Evolutionary conservation across 2,113 vertebrate genomes (phyloP).

Genomic region (Aspiorhynchus laticeps): DNA sequence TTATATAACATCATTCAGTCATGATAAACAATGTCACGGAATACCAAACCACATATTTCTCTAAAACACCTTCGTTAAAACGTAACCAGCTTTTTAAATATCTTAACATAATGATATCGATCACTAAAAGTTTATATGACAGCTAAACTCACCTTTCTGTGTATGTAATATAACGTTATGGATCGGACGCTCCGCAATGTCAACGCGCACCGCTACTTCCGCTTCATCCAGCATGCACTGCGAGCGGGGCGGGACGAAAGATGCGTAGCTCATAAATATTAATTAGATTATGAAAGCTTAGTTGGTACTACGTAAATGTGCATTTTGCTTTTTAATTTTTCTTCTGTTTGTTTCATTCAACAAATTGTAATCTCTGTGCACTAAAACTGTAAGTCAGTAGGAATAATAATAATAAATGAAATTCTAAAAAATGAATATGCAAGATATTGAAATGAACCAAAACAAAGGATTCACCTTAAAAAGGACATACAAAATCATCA

Average conservation of each 20-base stretch:
- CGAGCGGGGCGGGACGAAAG: neutral
- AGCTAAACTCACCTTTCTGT: slow-evolving; percentile 4
- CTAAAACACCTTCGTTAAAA: neutral
- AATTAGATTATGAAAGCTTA: neutral
- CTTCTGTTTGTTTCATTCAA: neutral
- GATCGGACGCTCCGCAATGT: slow-evolving; percentile 23
- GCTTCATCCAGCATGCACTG: slow-evolving; percentile 18
- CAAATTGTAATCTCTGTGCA: neutral
- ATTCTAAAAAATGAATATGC: neutral
- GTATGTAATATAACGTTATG: neutral
- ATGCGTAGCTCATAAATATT: slow-evolving; percentile 13
- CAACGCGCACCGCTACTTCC: slow-evolving; percentile 17
- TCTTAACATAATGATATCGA: neutral
- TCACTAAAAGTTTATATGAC: neutral
- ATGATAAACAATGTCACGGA: neutral
- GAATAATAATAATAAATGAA: neutral
- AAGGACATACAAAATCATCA: neutral
- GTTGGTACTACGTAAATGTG: too few relatives aligned
- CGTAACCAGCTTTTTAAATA: neutral
- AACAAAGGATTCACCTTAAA: neutral
- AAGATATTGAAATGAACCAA: neutral
- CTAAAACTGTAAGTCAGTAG: too few relatives aligned
- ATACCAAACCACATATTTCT: neutral
- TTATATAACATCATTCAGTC: neutral
- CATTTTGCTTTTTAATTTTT: neutral